Percentiles rank a stretch among this genome's conserved stretches.
Evolutionary conservation across 2,113 vertebrate genomes (phyloP).

Genomic region (Lontra canadensis): DNA sequence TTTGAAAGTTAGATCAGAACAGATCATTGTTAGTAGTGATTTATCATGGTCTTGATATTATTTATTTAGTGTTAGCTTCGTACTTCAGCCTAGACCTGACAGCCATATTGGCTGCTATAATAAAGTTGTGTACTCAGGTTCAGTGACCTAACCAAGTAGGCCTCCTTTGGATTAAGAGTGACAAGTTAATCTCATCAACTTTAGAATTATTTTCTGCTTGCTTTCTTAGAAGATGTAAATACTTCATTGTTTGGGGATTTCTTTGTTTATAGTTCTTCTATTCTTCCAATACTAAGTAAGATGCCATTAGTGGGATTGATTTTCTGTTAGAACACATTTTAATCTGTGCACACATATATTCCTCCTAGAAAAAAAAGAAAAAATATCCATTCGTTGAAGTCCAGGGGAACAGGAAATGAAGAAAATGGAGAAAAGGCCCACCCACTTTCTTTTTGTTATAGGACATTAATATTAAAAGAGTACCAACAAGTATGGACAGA

Average conservation of each 20-base stretch:
- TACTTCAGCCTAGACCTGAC: not conserved
- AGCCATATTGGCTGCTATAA: not conserved
- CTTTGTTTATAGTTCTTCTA: slow-evolving; percentile 59
- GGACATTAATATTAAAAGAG: not conserved
- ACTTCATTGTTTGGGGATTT: slow-evolving; percentile 17
- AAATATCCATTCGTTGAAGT: slow-evolving; percentile 34
- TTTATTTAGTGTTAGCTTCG: not conserved
- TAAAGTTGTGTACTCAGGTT: not conserved
- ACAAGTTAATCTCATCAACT: slow-evolving; percentile 51
- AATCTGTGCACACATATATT: not conserved
- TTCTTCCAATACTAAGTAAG: slow-evolving; percentile 56
- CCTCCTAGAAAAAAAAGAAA: slow-evolving; percentile 39
- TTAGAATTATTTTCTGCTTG: slow-evolving; percentile 62
- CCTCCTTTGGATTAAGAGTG: slow-evolving; percentile 34
- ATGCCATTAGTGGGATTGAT: slow-evolving; percentile 53
- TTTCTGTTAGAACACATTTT: slow-evolving; percentile 64
- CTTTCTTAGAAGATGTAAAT: slow-evolving; percentile 38
- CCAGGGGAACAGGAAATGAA: slow-evolving; percentile 23
- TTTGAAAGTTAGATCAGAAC: not conserved
- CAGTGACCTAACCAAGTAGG: not conserved
- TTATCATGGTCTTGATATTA: not conserved
- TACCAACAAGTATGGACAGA: not conserved
- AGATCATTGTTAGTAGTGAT: not conserved
- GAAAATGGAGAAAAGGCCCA: not conserved
- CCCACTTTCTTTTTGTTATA: not conserved